Evolutionary conservation across 2,797 vertebrate species (phyloP).

Genomic region (Sebastes taczanowskii): DNA sequence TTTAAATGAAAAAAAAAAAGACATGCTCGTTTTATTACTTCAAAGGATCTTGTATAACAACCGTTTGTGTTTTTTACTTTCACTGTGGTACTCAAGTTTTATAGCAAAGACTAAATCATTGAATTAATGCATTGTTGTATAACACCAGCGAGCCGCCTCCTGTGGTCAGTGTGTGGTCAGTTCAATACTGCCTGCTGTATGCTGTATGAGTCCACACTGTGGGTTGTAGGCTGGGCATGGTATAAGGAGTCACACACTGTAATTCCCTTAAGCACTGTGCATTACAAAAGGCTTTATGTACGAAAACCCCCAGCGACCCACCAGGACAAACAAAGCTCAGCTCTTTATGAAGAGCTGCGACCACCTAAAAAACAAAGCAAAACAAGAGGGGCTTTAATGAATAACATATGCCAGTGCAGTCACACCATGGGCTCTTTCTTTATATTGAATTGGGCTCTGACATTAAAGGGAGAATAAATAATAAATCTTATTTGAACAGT

Average conservation of each 20-base stretch:
- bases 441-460: conserved; percentile 43
- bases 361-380: conserved; percentile 32
- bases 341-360: neutral
- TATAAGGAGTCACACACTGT: conserved; percentile 16
- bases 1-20: neutral
- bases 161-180: neutral
- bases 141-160: neutral
- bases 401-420: conserved; percentile 48
- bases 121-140: neutral
- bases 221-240: conserved; percentile 3
- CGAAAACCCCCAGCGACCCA: conserved; percentile 5
- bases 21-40: neutral
- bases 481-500: conserved; percentile 63
- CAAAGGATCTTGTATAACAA: neutral
- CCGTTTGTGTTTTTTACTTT: neutral
- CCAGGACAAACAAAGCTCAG: conserved; percentile 23
- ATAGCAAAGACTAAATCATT: neutral
- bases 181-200: neutral
- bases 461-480: conserved; percentile 63
- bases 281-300: conserved; percentile 44
- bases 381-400: conserved; percentile 33
- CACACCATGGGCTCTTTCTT: conserved; percentile 29
- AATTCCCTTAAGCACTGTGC: conserved; percentile 43
- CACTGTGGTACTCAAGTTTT: neutral
- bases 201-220: conserved; percentile 9